Conservation (phyloP, 2,113 vertebrate genomes). For the Anas platyrhynchos region DNA sequence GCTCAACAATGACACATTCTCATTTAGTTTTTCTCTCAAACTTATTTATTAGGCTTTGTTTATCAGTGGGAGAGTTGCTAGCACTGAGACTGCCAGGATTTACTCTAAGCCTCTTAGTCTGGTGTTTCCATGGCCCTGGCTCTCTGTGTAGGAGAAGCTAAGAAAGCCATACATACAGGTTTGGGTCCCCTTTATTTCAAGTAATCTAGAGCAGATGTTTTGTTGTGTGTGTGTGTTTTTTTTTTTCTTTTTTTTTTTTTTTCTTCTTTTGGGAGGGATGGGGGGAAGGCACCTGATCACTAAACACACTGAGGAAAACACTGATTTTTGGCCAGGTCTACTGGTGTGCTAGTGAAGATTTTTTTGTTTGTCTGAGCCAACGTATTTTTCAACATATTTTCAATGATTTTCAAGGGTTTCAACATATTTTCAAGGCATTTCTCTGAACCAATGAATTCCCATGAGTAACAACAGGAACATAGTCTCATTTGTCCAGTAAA, state of each 20-base stretch:
- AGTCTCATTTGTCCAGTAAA: not conserved
- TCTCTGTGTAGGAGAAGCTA: conserved; percentile 15
- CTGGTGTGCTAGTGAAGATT: not conserved
- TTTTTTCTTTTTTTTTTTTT: not conserved
- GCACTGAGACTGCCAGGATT: conserved; percentile 60
- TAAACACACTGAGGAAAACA: not conserved
- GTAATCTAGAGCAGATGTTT: conserved; percentile 28
- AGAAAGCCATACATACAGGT: not conserved
- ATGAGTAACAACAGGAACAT: conserved; percentile 6
- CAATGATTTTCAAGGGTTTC: not conserved
- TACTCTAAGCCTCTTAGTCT: conserved; percentile 61
- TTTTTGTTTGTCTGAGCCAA: not conserved
- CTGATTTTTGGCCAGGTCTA: not conserved
- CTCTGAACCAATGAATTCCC: conserved; percentile 4
- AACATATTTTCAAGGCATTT: conserved; percentile 33
- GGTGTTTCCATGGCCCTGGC: conserved; percentile 29
- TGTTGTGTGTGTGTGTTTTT: not conserved
- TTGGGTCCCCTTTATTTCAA: conserved; percentile 43
- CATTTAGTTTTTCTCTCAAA: conserved; percentile 67
- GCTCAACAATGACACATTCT: conserved; percentile 18
- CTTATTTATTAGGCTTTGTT: conserved; percentile 62
- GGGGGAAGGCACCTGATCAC: not conserved
- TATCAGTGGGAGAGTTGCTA: conserved; percentile 50
- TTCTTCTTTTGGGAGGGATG: not conserved
- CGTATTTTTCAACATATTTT: conserved; percentile 5